Evolutionary conservation across 2,797 vertebrate species (phyloP), one percentile per base, ranked within the genome.

Genomic region (Gymnocypris eckloni): DNA sequence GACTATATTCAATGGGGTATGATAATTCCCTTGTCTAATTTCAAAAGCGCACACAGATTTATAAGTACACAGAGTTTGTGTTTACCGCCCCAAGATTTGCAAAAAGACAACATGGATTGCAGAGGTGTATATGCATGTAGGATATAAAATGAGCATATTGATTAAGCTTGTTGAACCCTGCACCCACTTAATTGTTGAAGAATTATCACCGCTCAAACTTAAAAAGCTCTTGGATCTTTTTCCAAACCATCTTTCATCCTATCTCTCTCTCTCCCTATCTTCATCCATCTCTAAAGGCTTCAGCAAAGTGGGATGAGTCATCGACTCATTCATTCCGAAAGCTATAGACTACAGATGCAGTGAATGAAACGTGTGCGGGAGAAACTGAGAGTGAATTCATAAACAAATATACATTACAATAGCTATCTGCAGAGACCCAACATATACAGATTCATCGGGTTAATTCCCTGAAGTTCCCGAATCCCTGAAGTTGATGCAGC

Each of bases 281-380:
- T 77, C 45, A 48, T 70, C 86, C 83, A 84, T 87, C 88, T 71
- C 82, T 83, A 71, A 61, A 81, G 86, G 89, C 92, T 83, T 61
- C 78, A 79, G 90, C 89, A 84, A 91, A 87, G 86, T 86, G 89
- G 88, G 92, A 93, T 94, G 93, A 95, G 87, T 93, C 93, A 94
- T 90, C 86, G 86, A 90, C 90, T 91, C 90, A 88, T 90, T 93
- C 92, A 92, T 92, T 94, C 89, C 87, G 79, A 89, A 92, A 93
- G 87, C 85, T 87, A 88, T 88, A 88, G 90, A 87, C 92, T 91
- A 90, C 91, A 86, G 90, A 90, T 90, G 88, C 90, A 90, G 88
- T 94, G 93, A 94, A 94, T 94, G 92, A 93, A 93, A 79, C 56
- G 22, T 73, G 64, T 45, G 76, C 8, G 37, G 4, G 52, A 25